Evolutionary conservation across 2,888 invertebrate species (phyloP), one percentile per base, ranked within the genome.

Genomic region (Agrochola circellaris): DNA sequence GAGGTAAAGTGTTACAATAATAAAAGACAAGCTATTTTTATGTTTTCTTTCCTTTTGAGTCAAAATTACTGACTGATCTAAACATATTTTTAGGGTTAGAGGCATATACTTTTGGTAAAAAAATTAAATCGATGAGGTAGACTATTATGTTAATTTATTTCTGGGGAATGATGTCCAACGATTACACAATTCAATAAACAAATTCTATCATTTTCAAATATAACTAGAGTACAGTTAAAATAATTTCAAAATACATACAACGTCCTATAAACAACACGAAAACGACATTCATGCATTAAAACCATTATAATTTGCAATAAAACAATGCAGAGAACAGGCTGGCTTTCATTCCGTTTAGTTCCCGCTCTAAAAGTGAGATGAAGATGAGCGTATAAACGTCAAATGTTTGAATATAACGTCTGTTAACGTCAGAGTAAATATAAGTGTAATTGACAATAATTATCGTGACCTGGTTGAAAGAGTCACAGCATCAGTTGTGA

Each of bases 401-500:
- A 74, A 60, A 73, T 62, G 65, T 82, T 68, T 54, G 72, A 77
- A 82, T 64, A 75, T 84, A 82, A 85, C 74, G 74, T 62, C 72
- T 42, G 60, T 82, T 73, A 82, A 70, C 60, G 82, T 82, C 74
- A 77, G 48, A 23, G 70, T 73, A 81, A 85, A 77, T 85, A 85
- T 75, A 60, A 75, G 30, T 68, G 61, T 83, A 85, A 82, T 73
- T 77, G 77, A 77, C 85, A 75, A 82, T 84, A 82, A 85, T 85
- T 82, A 70, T 75, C 56, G 54, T 85, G 85, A 82, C 83, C 82
- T 75, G 77, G 60, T 72, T 84, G 77, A 73, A 61, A 60, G 62
- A 77, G 62, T 54, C 51, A 82, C 66, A 77, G 38, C 62, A 20
- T 17, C 54, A 30, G 54, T 60, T 58, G 64, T 56, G 77, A 83